Percentiles rank a stretch among this genome's conserved stretches.
Evolutionary conservation across 2,888 invertebrate genomes (phyloP).

Genomic region (Listrodromus nycthemerus): DNA sequence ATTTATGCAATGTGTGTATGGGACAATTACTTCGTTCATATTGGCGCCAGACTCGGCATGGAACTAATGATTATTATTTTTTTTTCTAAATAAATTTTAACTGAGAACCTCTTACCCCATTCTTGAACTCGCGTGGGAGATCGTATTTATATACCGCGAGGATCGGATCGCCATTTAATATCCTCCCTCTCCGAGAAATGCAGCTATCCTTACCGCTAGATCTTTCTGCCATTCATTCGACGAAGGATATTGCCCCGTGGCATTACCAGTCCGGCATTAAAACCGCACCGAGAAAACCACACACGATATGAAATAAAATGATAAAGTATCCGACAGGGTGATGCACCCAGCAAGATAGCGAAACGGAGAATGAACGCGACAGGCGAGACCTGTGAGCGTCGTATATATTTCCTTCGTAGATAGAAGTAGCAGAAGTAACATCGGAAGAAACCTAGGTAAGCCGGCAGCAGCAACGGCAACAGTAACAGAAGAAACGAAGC

Average conservation of each 20-base stretch:
- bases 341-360: background rate
- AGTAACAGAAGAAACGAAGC: conserved; percentile 45
- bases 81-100: background rate
- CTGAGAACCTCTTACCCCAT: background rate
- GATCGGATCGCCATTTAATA: background rate
- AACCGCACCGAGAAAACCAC: background rate
- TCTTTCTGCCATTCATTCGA: conserved; percentile 6
- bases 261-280: conserved; percentile 38
- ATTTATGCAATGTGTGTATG: background rate
- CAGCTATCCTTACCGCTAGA: conserved; percentile 11
- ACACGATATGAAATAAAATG: conserved; percentile 29
- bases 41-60: too few relatives aligned
- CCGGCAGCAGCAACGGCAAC: background rate
- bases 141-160: background rate
- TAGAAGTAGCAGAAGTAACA: background rate
- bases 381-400: background rate
- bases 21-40: background rate
- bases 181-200: conserved; percentile 4
- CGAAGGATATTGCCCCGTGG: conserved; percentile 13
- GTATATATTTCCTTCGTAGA: conserved; percentile 37
- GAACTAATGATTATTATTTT: background rate
- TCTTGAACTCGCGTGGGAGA: background rate
- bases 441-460: background rate
- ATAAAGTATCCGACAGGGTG: conserved; percentile 3
- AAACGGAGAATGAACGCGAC: conserved; percentile 8